phyloP scores from a whole-genome alignment of 1,140 invertebrate genomes.

The Atopsyche davidsoni region DNA sequence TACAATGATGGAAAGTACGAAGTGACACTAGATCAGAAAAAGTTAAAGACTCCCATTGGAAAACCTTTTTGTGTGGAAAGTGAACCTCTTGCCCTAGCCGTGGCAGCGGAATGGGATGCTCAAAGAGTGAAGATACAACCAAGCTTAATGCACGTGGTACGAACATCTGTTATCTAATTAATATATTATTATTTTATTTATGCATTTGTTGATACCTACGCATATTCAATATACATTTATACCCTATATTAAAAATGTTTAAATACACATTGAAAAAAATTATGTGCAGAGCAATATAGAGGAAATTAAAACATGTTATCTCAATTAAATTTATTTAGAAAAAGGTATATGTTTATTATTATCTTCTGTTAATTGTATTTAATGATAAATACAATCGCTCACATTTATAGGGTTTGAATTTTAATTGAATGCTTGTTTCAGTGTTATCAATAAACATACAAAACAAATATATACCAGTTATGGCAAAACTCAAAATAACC shows the following conservation, averaged over 20 bases:
- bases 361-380: no score
- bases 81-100: slow-evolving; percentile 83
- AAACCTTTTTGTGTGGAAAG: slow-evolving; percentile 69
- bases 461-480: no score
- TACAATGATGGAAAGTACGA: slow-evolving; percentile 57
- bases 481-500: no score
- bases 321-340: no score
- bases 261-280: slow-evolving; percentile 1
- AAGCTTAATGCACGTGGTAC: slow-evolving; percentile 84
- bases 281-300: slow-evolving; percentile 5
- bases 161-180: slow-evolving; percentile 26
- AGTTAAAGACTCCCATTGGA: slow-evolving; percentile 83
- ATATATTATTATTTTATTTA: no score
- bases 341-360: no score
- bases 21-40: slow-evolving; percentile 72
- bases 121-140: slow-evolving; percentile 73
- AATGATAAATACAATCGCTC: no score
- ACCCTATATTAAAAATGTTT: no score
- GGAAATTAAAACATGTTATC: no score
- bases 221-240: no score
- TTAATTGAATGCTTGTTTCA: slow-evolving; percentile 11
- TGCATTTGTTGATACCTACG: no score
- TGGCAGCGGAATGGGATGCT: slow-evolving; percentile 89
- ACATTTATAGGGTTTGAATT: no score
- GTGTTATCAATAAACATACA: not conserved